Conservation (phyloP, 2,113 vertebrate species). For the Cavia aperea region DNA sequence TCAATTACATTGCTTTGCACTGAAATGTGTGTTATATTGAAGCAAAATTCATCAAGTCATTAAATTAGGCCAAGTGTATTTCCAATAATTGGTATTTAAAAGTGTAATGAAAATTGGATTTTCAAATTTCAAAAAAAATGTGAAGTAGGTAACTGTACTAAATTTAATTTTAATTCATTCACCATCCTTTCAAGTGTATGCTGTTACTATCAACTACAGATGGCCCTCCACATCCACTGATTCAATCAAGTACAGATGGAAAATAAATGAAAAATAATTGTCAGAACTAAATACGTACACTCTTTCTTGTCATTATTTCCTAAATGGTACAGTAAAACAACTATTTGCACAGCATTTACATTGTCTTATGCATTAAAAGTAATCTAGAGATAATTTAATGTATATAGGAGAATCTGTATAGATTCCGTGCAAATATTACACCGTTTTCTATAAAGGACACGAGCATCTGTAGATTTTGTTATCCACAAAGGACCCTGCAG, state of each 20-base stretch:
- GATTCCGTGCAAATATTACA: background rate
- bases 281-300: background rate
- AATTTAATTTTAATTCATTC: slow-evolving; percentile 28
- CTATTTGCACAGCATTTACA: background rate
- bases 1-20: background rate
- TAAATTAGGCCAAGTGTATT: background rate
- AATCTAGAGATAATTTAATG: background rate
- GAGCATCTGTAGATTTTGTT: background rate
- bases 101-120: background rate
- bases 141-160: background rate
- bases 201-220: background rate
- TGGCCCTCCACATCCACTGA: background rate
- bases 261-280: background rate
- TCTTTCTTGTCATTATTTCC: background rate
- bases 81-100: background rate
- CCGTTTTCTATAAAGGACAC: background rate
- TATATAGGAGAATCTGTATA: background rate
- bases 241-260: background rate
- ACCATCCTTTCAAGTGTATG: background rate
- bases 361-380: background rate
- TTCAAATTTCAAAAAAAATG: background rate
- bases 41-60: background rate
- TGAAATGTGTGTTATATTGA: background rate
- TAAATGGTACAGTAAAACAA: background rate
- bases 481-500: background rate